These are phyloP conservation scores for Drosophila mojavensis DNA, from an alignment of 1,140 invertebrate species.

Conservation along the genomic window DNA sequence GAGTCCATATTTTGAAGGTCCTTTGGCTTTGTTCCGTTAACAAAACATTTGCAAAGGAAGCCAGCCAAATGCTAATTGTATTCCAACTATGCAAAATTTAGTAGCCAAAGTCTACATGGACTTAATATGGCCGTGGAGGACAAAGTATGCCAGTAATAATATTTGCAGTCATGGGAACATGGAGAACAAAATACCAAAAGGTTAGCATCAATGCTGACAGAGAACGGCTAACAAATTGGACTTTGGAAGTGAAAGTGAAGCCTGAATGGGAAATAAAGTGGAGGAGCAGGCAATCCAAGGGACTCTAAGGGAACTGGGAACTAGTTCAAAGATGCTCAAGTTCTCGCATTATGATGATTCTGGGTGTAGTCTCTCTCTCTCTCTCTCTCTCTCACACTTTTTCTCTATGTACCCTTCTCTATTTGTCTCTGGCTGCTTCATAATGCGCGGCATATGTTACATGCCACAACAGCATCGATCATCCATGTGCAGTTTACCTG, in stretches of 20 bases:
- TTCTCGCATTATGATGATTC: too few species aligned
- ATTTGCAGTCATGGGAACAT: background rate
- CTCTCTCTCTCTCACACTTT: too few species aligned
- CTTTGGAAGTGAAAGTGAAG: background rate
- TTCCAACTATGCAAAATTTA: slow-evolving; percentile 1
- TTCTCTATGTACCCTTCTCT: background rate
- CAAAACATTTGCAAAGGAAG: background rate
- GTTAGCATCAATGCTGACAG: too few species aligned
- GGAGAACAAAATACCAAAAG: background rate
- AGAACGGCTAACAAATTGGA: too few species aligned
- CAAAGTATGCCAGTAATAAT: background rate
- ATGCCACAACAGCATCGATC: slow-evolving; percentile 20
- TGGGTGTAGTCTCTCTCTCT: too few species aligned
- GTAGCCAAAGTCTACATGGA: background rate
- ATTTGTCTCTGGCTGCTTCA: background rate
- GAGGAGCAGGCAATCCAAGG: too few species aligned
- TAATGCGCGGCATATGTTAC: background rate
- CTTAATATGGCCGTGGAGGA: background rate
- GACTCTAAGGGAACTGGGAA: too few species aligned
- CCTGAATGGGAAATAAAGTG: too few species aligned
- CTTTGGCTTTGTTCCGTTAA: background rate
- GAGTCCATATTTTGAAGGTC: slow-evolving; percentile 9
- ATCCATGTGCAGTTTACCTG: slow-evolving; percentile 2
- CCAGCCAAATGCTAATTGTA: slow-evolving; percentile 4
- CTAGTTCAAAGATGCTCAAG: too few species aligned